Base-by-base conservation (phyloP, 2,888 invertebrate genomes). In the Euplagia quadripunctaria region DNA sequence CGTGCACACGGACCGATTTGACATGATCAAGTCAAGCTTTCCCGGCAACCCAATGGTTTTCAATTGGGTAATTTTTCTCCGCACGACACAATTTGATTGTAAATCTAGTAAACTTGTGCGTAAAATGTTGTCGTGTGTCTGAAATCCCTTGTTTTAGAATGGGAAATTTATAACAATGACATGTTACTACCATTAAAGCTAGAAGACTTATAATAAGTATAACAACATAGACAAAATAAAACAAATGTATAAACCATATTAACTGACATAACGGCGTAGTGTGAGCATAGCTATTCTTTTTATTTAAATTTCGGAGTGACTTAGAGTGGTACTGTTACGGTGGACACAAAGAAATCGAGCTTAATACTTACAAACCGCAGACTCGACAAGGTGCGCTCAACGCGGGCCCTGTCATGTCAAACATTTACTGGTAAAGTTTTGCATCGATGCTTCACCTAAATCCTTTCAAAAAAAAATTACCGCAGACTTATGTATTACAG, bases 341-440 rank as follows among this genome's bases (percentile, higher is more conserved):
- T 72, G 80, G 76, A 75, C 75, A 77, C 74, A 78, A 82, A 81
- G 81, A 81, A 82, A 82, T 82, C 82, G 82, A 82, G 82, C 82
- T 82, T 82, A 82, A 71, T 79, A 73, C 76, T 74, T 68, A 75
- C 75, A 74, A 76, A 78, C 66, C 68, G 77, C 68, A 74, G 74
- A 73, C n/a, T 67, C 66, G 6, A 61, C 12, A 7, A 51, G 51
- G 16, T 51, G 49, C 41, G 31, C 51, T 1, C 16, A 3, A 42
- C 31, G 71, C 61, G 61, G 51, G 17, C 42, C 12, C 67, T 68
- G 63, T 72, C 52, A 64, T 17, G 64, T 63, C 46, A 41, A 11
- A 71, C 66, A 61, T 52, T 61, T 58, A 16, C 41, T 49, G 41
- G 46, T 49, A 16, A 2, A 16, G 43, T 31, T 43, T 61, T 71